These are phyloP conservation scores for Lottia gigantea DNA, from an alignment of 2,888 invertebrate genomes.

Conservation along the genomic window DNA sequence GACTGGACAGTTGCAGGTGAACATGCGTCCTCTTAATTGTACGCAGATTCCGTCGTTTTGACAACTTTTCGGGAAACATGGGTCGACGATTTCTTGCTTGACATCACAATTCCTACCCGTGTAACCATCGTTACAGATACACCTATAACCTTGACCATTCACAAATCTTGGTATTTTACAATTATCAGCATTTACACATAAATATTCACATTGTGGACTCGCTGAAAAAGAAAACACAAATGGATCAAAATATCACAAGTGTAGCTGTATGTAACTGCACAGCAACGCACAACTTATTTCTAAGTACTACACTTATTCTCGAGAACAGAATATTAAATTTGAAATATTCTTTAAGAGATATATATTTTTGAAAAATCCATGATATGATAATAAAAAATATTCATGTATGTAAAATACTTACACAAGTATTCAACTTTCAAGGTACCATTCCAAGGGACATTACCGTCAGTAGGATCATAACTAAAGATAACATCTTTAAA, in stretches of 20 bases:
- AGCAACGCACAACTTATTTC: too few species aligned
- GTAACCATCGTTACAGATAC: conserved; percentile 19
- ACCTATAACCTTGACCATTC: conserved; percentile 6
- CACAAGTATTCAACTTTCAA: neutral
- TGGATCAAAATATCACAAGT: too few species aligned
- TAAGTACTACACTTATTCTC: too few species aligned
- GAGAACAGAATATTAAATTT: too few species aligned
- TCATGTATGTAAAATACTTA: too few species aligned
- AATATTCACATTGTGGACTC: conserved; percentile 4
- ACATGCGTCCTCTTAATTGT: neutral
- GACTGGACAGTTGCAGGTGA: neutral
- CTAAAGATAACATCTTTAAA: neutral
- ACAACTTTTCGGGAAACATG: conserved; percentile 18
- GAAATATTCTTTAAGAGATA: too few species aligned
- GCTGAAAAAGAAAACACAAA: neutral
- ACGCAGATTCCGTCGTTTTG: conserved; percentile 14
- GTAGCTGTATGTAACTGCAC: too few species aligned
- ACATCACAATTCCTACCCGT: conserved; percentile 19
- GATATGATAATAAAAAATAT: too few species aligned
- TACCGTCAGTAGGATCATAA: neutral
- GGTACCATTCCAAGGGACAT: conserved; percentile 2
- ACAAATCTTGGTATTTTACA: neutral
- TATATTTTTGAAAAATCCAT: too few species aligned
- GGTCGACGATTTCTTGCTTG: neutral
- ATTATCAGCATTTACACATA: neutral